Conservation (phyloP, 2,797 vertebrate genomes). For the Neosilurus mollespiculum region DNA sequence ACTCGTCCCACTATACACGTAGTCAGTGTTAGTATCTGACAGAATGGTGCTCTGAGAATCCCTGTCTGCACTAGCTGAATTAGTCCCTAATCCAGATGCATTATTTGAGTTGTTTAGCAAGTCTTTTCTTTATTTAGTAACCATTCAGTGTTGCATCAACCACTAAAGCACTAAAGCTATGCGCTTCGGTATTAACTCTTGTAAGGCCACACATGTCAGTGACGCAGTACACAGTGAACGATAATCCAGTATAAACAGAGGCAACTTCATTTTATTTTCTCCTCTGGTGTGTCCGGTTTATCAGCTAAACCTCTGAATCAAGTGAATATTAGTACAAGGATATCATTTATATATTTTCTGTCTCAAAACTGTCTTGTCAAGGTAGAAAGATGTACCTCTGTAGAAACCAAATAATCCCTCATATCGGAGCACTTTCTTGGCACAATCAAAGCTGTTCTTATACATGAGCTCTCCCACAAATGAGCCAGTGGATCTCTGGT, state of each 20-base stretch:
- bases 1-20: background rate
- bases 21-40: background rate
- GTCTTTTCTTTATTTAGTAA: slow-evolving; percentile 29
- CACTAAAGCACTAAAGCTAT: slow-evolving; percentile 34
- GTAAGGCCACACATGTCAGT: slow-evolving; percentile 40
- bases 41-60: background rate
- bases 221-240: slow-evolving; percentile 26
- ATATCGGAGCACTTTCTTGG: slow-evolving; percentile 91
- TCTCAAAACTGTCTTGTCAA: background rate
- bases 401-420: slow-evolving; percentile 94
- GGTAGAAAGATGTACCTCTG: slow-evolving; percentile 76
- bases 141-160: slow-evolving; percentile 41
- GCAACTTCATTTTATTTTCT: background rate
- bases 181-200: slow-evolving; percentile 32
- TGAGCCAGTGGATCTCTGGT: slow-evolving; percentile 87
- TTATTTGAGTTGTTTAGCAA: slow-evolving; percentile 13
- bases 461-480: slow-evolving; percentile 94
- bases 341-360: background rate
- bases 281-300: background rate
- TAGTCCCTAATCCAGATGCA: slow-evolving; percentile 1
- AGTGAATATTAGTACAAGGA: background rate
- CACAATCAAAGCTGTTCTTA: slow-evolving; percentile 96
- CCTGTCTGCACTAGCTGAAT: background rate
- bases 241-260: slow-evolving; percentile 30
- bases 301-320: background rate